Evolutionary conservation across 2,888 invertebrate genomes (phyloP).

Genomic region (Chaetogeoica ovagalla): DNA sequence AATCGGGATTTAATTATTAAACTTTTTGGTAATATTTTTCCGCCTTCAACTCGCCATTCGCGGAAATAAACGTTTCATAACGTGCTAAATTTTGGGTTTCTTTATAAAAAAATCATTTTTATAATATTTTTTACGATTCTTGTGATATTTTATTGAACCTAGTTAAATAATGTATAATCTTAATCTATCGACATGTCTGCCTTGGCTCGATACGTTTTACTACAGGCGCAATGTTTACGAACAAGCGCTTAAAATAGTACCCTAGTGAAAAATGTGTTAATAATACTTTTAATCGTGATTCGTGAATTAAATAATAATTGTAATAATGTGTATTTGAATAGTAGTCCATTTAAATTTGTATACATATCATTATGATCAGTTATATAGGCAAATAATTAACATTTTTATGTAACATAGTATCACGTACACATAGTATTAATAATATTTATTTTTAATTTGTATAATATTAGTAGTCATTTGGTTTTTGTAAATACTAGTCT

Average conservation of each 20-base stretch:
- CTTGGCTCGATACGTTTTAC: slow-evolving; percentile 22
- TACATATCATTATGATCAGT: slow-evolving; percentile 37
- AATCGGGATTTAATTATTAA: slow-evolving; percentile 28
- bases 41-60: slow-evolving; percentile 25
- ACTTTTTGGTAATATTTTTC: slow-evolving; percentile 51
- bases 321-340: slow-evolving; percentile 16
- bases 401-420: neutral
- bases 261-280: neutral
- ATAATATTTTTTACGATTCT: slow-evolving; percentile 24
- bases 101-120: slow-evolving; percentile 3
- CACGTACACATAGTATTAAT: neutral
- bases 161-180: slow-evolving; percentile 17
- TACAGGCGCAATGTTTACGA: slow-evolving; percentile 21
- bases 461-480: slow-evolving; percentile 46
- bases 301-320: neutral
- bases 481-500: slow-evolving; percentile 50
- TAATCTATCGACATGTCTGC: slow-evolving; percentile 10
- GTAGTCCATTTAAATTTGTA: neutral
- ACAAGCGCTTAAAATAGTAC: slow-evolving; percentile 27
- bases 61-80: slow-evolving; percentile 20
- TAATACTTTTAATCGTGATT: neutral
- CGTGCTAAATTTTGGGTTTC: neutral
- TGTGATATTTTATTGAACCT: slow-evolving; percentile 41
- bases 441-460: slow-evolving; percentile 34
- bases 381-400: slow-evolving; percentile 2